Base-by-base conservation (phyloP, 2,797 vertebrate genomes). In the Mastacembelus armatus region DNA sequence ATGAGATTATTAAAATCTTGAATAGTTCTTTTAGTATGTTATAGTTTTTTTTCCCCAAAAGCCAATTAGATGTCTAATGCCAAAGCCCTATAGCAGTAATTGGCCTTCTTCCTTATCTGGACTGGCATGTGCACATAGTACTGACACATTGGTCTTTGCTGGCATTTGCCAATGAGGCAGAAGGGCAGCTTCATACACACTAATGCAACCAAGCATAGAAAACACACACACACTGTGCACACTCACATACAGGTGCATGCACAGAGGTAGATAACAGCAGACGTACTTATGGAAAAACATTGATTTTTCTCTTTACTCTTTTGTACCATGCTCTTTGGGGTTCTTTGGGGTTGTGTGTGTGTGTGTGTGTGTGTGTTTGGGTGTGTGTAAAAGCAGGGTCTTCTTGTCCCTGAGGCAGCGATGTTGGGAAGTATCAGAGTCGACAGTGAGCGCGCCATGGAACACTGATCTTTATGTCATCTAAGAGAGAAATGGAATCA, bases 391-490 rank as follows among this genome's bases (percentile, higher is more conserved):
- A 56, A 49, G 62, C 18, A 66, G 65, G 78, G 80, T 85, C 75
- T 67, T 76, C 73, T 74, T 45, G 48, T 86, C 83, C 83, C 85
- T 7, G 47, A 84, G 84, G 88, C 84, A 58, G 77, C 22, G 10
- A 68, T 63, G 76, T 87, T n/a, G 73, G 72, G 71, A 91, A 84
- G 84, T 77, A 92, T 92, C 39, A 57, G 71, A 88, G 82, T 74
- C 74, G 77, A 91, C 88, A 89, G 80, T 70, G 80, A 74, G 74
- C 44, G 43, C 9, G 85, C 81, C 66, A 67, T 42, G 59, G 59
- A 87, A 82, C 81, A 70, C 85, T 91, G 88, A 91, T 90, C 85
- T 93, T 90, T 87, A 84, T 86, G 88, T 89, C 88, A 87, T 66
- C 77, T 87, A 67, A 58, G 48, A 58, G 48, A 88, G 81, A 76